A percentile compares a stretch with the other conserved stretches of the same genome.
These are phyloP conservation scores for Panagrolaimus sp. DNA, from an alignment of 1,140 invertebrate species.

Conservation along the genomic window DNA sequence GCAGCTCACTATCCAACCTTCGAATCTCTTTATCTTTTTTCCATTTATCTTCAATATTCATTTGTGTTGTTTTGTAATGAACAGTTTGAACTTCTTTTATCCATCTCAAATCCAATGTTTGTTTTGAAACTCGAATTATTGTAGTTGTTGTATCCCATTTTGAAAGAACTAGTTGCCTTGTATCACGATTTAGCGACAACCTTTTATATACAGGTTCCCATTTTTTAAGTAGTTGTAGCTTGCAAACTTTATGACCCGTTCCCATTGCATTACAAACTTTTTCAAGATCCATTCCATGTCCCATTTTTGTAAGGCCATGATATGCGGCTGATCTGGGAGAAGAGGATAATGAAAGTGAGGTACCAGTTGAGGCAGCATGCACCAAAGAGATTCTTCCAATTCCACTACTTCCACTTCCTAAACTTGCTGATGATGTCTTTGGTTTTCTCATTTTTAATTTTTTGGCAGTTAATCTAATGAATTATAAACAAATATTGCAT, in stretches of 20 bases:
- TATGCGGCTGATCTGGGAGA: too few species aligned
- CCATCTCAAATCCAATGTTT: conserved; percentile 36
- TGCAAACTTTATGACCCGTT: conserved; percentile 50
- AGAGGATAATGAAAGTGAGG: too few species aligned
- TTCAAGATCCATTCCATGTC: conserved; percentile 36
- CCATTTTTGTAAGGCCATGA: too few species aligned
- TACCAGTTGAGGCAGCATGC: too few species aligned
- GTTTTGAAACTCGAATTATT: conserved; percentile 19
- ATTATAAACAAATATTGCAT: too few species aligned
- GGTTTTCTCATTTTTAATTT: too few species aligned
- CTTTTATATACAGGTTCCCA: conserved; percentile 52
- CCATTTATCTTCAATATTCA: conserved; percentile 56
- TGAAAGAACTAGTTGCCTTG: conserved; percentile 46
- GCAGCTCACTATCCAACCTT: conserved; percentile 38
- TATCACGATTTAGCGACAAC: conserved; percentile 44
- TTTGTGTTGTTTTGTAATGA: conserved; percentile 41
- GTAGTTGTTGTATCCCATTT: conserved; percentile 32
- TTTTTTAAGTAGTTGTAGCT: conserved; percentile 49
- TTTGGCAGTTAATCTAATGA: too few species aligned
- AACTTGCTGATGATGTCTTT: too few species aligned
- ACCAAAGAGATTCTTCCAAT: too few species aligned
- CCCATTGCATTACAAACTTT: conserved; percentile 49
- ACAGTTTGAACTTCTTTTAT: conserved; percentile 46
- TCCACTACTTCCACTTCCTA: too few species aligned
- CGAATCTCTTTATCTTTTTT: conserved; percentile 48